Conservation (phyloP, 2,888 invertebrate species). For the Lottia gigantea region DNA sequence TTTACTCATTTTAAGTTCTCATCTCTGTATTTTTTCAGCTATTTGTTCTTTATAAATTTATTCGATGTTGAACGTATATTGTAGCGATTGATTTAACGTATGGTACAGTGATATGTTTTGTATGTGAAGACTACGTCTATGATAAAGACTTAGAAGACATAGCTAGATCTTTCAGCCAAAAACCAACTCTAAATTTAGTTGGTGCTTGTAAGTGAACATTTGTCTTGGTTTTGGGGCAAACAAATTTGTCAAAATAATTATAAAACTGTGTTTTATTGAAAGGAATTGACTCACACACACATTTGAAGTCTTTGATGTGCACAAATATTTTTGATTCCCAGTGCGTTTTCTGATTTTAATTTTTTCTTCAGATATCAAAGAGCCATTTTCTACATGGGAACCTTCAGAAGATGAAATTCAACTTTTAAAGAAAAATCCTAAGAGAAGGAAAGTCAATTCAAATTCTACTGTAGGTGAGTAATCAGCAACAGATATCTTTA, state of each 20-base stretch:
- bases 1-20: no score
- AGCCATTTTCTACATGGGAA: conserved; percentile 80
- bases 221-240: no score
- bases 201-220: neutral
- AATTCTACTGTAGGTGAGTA: conserved; percentile 81
- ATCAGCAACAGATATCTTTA: no score
- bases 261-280: no score
- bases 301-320: no score
- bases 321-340: no score
- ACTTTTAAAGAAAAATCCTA: conserved; percentile 80
- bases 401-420: conserved; percentile 83
- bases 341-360: no score
- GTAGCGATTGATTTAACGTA: conserved; percentile 83
- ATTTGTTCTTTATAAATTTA: neutral
- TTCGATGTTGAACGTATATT: conserved; percentile 27
- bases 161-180: conserved; percentile 58
- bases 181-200: conserved; percentile 37
- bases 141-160: conserved; percentile 76
- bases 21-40: neutral
- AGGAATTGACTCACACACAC: no score
- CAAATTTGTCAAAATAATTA: no score
- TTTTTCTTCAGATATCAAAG: conserved; percentile 37
- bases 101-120: conserved; percentile 89
- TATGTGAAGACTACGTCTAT: conserved; percentile 93
- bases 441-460: conserved; percentile 81